Conservation (phyloP, 1,140 invertebrate species). For the Glossosoma conforme region DNA sequence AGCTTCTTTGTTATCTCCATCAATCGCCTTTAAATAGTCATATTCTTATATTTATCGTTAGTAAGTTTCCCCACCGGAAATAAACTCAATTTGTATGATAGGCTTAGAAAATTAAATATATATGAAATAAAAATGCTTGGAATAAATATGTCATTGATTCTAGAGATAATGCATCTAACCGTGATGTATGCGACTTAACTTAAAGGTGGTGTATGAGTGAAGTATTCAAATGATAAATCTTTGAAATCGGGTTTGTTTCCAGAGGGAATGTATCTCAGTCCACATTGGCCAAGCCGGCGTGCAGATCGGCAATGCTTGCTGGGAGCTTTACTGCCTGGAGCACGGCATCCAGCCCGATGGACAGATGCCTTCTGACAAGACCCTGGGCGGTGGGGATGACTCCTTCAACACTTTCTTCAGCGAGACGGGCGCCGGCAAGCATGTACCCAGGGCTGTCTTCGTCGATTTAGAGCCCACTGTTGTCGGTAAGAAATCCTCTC, state of each 20-base stretch:
- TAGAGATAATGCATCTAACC: no score
- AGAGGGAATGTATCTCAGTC: conserved; percentile 81
- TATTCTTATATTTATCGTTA: no score
- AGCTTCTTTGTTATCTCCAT: no score
- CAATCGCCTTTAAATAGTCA: no score
- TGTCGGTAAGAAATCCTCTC: conserved; percentile 54
- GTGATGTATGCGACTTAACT: no score
- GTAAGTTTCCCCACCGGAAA: no score
- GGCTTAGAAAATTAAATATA: no score
- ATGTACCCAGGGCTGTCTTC: conserved; percentile 65
- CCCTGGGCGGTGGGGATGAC: conserved; percentile 63
- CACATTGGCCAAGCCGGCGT: conserved; percentile 87
- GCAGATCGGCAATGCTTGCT: conserved; percentile 83
- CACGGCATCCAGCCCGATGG: conserved; percentile 89
- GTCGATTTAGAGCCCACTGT: conserved; percentile 72
- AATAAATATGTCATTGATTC: no score
- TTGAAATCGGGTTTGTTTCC: conserved; percentile 27
- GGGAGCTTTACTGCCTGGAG: conserved; percentile 86
- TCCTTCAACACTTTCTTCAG: conserved; percentile 82
- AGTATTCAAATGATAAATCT: no score
- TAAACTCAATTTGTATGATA: no score
- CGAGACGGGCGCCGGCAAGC: conserved; percentile 70
- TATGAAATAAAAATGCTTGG: no score
- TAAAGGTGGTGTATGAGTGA: no score
- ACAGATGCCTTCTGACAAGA: conserved; percentile 73